Base-by-base conservation (phyloP, 2,888 invertebrate species). In the Leptinotarsa peninsularis region DNA sequence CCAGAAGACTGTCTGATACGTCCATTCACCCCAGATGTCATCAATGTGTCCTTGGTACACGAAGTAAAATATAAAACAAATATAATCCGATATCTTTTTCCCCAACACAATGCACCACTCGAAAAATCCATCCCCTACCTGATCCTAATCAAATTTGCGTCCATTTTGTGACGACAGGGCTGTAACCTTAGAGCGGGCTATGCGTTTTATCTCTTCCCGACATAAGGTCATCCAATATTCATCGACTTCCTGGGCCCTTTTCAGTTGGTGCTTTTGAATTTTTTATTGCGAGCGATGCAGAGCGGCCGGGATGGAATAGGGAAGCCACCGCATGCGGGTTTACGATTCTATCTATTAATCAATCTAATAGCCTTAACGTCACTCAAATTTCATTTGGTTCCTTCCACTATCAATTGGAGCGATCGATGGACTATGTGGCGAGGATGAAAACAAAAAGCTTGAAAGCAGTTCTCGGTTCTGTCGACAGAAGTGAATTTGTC, bases 331-430 rank as follows among this genome's bases (percentile, higher is more conserved):
- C 52, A 69, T 69, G 69, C 69, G 69, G 69, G 69, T 33, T n/a
- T n/a, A n/a, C 33, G 18, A 43, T 63, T 43, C 63, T 56, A 69
- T 52, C 67, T 49, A 71, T 71, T 68, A 71, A 75, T 75, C 75
- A 75, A 56, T 50, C 63, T 75, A 72, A 75, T 75, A 58, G 72
- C 72, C 54, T 56, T 71, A 72, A 56, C 33, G 54, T 68, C 69
- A 72, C 69, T 75, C 75, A 72, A 75, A 70, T 75, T 75, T 75
- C 70, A 69, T 69, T 69, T 56, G 66, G 54, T 23, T 58, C 21
- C 52, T 58, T 21, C 18, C 14, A 58, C 58, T 58, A 18, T 23
- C 7, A 54, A 21, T 21, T 21, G 23, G 14, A 15, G 15, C 58
- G 23, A 23, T 23, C 4, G 21, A 23, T 52, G n/a, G 15, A 14